Evolutionary conservation across 2,113 vertebrate species (phyloP).

Genomic region (Recurvirostra avosetta): DNA sequence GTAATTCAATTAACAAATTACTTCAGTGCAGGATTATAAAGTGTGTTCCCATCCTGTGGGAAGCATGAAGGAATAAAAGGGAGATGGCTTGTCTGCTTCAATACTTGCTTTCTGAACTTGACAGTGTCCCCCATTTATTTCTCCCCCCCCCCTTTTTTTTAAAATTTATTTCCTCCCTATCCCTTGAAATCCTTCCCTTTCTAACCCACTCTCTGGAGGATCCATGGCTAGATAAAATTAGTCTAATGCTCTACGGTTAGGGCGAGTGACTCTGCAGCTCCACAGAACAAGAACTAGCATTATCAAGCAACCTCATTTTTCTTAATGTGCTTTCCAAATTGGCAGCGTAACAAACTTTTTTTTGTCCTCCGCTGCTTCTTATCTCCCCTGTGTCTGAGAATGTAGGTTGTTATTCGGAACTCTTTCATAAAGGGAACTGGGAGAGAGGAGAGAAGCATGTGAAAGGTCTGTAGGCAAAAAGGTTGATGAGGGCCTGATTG

Average conservation of each 20-base stretch:
- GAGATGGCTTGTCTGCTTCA: neutral
- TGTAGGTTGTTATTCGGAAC: neutral
- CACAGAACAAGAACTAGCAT: neutral
- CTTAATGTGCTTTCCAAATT: neutral
- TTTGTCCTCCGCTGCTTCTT: neutral
- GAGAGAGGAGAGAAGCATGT: neutral
- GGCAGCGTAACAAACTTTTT: neutral
- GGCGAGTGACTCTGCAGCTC: neutral
- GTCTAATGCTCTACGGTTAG: neutral
- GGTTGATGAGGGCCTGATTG: neutral
- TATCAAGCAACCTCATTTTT: neutral
- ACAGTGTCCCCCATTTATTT: too few species aligned
- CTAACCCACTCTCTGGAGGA: neutral
- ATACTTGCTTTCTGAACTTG: neutral
- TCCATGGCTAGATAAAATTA: neutral
- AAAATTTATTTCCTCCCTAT: neutral
- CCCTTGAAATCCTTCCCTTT: neutral
- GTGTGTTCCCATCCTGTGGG: neutral
- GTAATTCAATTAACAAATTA: neutral
- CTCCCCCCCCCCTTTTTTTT: too few species aligned
- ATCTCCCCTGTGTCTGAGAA: neutral
- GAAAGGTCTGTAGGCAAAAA: neutral
- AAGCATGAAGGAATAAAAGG: neutral
- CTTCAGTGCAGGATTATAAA: neutral
- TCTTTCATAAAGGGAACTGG: neutral